Conservation (phyloP, 53 echinoderm and acorn worm genomes). For the Holothuria leucospilota region DNA sequence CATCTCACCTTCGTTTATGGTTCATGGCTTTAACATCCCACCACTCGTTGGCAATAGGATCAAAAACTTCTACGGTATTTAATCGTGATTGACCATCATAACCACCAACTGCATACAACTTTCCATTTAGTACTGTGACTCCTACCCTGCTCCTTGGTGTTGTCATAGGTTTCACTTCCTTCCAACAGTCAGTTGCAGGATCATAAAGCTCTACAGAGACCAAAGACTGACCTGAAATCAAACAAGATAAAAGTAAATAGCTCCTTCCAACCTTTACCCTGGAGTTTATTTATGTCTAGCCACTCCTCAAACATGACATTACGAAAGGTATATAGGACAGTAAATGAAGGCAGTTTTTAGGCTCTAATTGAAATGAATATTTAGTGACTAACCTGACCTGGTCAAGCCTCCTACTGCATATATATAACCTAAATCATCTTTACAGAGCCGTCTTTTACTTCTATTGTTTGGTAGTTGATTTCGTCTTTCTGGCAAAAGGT, state of each 20-base stretch:
- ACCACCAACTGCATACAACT: slow-evolving; percentile 94
- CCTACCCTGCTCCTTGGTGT: slow-evolving; percentile 96
- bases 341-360: too few species aligned
- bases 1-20: slow-evolving; percentile 83
- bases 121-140: slow-evolving; percentile 84
- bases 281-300: too few species aligned
- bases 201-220: slow-evolving; percentile 91
- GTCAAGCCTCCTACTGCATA: slow-evolving; percentile 99
- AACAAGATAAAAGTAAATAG: background rate
- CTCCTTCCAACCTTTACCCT: too few species aligned
- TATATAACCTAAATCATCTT: slow-evolving; percentile 88
- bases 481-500: slow-evolving; percentile 92
- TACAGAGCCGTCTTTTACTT: slow-evolving; percentile 91
- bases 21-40: slow-evolving; percentile 99
- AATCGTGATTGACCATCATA: slow-evolving; percentile 92
- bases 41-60: slow-evolving; percentile 89
- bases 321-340: too few species aligned
- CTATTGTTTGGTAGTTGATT: slow-evolving; percentile 82
- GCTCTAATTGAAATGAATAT: too few species aligned
- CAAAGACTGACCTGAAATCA: slow-evolving; percentile 86
- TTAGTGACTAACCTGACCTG: slow-evolving; percentile 73
- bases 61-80: slow-evolving; percentile 96
- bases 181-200: slow-evolving; percentile 79
- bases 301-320: too few species aligned
- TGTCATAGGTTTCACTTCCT: slow-evolving; percentile 86